A percentile compares a stretch with the other conserved stretches of the same genome.
Evolutionary conservation across 2,888 invertebrate species (phyloP).

Genomic region (Halictus quadricinctus): DNA sequence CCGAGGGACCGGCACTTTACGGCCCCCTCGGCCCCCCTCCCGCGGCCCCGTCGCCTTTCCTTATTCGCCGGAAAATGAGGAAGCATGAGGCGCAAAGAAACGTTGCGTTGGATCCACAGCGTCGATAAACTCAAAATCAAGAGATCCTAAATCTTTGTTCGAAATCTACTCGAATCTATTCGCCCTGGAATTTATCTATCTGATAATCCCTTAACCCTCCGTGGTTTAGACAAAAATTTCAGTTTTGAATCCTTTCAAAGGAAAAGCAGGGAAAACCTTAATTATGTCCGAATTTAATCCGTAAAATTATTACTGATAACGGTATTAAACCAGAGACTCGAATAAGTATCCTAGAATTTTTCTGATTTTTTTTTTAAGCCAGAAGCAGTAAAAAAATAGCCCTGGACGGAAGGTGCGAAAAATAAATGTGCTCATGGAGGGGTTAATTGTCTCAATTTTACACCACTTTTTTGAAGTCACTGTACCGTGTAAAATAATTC

Average conservation of each 20-base stretch:
- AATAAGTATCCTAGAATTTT: neutral
- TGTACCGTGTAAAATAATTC: neutral
- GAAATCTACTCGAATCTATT: neutral
- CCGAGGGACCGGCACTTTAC: neutral
- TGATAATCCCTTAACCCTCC: too few relatives aligned
- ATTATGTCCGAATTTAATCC: too few relatives aligned
- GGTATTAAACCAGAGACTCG: neutral
- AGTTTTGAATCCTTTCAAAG: neutral
- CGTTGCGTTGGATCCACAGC: neutral
- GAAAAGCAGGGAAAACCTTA: too few relatives aligned
- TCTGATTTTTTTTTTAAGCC: neutral
- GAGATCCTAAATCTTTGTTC: neutral
- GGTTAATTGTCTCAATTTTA: too few relatives aligned
- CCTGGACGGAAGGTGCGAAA: too few relatives aligned
- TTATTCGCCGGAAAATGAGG: conserved; percentile 12
- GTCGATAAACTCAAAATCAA: neutral
- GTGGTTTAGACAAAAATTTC: neutral
- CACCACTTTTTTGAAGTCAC: neutral
- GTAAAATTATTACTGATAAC: neutral
- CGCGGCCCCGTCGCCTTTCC: neutral
- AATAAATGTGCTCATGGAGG: too few relatives aligned
- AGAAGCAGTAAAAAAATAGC: too few relatives aligned
- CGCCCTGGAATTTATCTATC: neutral
- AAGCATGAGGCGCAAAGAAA: neutral
- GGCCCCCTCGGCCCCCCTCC: neutral